These are phyloP conservation scores for Silurus meridionalis DNA, from an alignment of 2,113 vertebrate species.

Conservation along the genomic window DNA sequence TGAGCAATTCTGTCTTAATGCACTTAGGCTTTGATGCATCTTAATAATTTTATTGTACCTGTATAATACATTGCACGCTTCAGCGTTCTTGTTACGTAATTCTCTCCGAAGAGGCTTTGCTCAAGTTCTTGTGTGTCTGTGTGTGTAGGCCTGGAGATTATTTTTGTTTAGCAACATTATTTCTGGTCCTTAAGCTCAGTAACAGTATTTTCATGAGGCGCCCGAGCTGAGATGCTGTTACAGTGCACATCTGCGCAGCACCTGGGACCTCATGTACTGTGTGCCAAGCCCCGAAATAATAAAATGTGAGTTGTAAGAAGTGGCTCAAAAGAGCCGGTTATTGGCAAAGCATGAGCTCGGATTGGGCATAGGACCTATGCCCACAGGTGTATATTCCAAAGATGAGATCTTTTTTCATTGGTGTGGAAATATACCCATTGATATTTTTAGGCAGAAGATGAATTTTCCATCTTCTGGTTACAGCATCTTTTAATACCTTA, in stretches of 20 bases:
- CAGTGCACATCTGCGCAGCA: not conserved
- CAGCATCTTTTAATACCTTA: not conserved
- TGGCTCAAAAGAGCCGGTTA: not conserved
- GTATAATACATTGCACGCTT: constrained; percentile 1
- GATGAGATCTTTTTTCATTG: not conserved
- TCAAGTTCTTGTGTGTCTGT: not conserved
- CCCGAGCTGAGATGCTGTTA: not conserved
- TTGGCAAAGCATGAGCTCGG: not conserved
- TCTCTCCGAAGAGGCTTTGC: not conserved
- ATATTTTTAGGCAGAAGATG: not conserved
- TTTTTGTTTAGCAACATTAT: constrained; percentile 26
- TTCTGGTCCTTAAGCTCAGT: constrained; percentile 9
- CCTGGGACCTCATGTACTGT: not conserved
- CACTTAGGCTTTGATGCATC: not conserved
- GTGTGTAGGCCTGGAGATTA: constrained; percentile 13
- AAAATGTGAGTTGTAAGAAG: not conserved
- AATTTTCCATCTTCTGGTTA: not conserved
- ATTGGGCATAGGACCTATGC: not conserved
- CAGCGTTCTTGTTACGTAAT: constrained; percentile 11
- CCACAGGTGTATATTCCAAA: not conserved
- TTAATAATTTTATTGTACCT: constrained; percentile 7
- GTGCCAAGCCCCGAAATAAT: not conserved
- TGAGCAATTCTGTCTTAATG: not conserved
- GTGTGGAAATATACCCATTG: not conserved
- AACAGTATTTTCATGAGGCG: not conserved